phyloP scores from a whole-genome alignment of 2,888 invertebrate genomes.

The Clitarchus hookeri region DNA sequence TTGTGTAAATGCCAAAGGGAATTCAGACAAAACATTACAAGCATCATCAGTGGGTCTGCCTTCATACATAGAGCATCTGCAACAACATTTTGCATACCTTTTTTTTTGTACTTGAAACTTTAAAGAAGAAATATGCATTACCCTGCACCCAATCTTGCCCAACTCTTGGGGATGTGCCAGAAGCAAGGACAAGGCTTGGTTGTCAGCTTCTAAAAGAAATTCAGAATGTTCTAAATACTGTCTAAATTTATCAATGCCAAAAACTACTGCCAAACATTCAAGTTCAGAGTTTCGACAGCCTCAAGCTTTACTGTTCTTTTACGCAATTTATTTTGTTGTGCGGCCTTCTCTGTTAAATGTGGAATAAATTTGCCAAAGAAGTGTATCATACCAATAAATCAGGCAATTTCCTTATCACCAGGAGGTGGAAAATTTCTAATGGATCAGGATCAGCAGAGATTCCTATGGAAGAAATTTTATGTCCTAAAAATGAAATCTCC shows the following conservation, averaged over 20 bases:
- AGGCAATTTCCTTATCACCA: neutral
- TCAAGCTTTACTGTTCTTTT: neutral
- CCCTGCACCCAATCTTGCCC: too few species aligned
- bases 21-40: too few species aligned
- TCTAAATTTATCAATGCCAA: neutral
- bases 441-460: neutral
- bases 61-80: too few species aligned
- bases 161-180: neutral
- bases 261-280: too few species aligned
- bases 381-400: neutral
- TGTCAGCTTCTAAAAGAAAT: slow-evolving; percentile 9
- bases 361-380: neutral
- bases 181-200: neutral
- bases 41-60: too few species aligned
- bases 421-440: too few species aligned
- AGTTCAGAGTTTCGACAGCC: too few species aligned
- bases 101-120: neutral
- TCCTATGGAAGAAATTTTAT: neutral
- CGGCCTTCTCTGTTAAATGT: neutral
- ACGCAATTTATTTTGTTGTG: neutral
- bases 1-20: too few species aligned
- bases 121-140: neutral
- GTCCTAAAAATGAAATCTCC: neutral
- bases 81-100: neutral
- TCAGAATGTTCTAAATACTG: neutral